These are phyloP conservation scores for Perognathus longimembris DNA, from an alignment of 2,113 vertebrate species.

Conservation along the genomic window DNA sequence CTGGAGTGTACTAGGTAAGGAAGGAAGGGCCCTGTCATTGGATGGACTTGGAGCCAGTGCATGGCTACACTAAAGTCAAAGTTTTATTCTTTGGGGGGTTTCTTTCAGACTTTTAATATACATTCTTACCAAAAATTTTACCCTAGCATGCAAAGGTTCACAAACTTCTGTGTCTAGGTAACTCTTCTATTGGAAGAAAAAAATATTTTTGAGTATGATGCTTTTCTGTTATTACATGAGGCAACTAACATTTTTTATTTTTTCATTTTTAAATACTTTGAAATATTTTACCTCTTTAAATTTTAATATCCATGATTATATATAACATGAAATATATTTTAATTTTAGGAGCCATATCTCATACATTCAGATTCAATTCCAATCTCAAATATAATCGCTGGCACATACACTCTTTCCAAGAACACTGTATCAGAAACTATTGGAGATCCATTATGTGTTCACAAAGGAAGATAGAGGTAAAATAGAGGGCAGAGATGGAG, in stretches of 20 bases:
- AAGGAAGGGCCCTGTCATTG: not conserved
- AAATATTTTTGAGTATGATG: not conserved
- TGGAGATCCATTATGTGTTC: not conserved
- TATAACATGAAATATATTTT: not conserved
- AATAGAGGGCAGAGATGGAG: not conserved
- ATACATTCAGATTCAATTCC: not conserved
- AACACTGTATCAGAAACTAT: not conserved
- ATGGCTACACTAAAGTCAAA: constrained; percentile 14
- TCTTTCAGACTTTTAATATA: not conserved
- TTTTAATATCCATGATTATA: not conserved
- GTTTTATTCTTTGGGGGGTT: not conserved
- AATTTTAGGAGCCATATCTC: not conserved
- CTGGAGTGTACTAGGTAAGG: not conserved
- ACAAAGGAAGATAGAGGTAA: not conserved
- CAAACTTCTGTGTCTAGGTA: not conserved
- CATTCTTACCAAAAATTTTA: not conserved
- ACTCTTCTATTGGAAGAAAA: not conserved
- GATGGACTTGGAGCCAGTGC: not conserved
- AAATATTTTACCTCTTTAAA: not conserved
- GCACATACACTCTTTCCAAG: not conserved
- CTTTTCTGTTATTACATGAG: not conserved
- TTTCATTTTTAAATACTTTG: no score
- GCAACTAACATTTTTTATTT: not conserved
- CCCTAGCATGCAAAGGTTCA: not conserved
- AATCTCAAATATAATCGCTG: not conserved